These are phyloP conservation scores for Ligdia adustata DNA, from an alignment of 2,888 invertebrate species.

Conservation along the genomic window DNA sequence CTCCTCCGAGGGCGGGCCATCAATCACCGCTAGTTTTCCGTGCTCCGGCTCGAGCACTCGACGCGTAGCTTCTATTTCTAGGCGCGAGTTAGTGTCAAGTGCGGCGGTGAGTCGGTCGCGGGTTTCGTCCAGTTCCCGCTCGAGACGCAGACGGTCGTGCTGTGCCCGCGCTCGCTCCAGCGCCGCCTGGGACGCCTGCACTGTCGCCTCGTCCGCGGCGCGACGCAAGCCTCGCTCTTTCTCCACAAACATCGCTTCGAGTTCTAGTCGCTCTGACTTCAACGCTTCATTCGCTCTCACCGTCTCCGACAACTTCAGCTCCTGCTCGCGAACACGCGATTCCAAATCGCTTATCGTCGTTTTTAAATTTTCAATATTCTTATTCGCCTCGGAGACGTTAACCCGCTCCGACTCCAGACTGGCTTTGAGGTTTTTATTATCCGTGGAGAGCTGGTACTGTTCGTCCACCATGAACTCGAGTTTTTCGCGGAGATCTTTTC, in stretches of 20 bases:
- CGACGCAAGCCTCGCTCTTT: conserved; percentile 85
- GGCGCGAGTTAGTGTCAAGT: conserved; percentile 60
- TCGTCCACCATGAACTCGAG: conserved; percentile 61
- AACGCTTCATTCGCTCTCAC: conserved; percentile 57
- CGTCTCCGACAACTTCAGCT: conserved; percentile 58
- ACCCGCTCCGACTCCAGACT: conserved; percentile 50
- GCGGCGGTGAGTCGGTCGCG: conserved; percentile 71
- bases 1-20: conserved; percentile 62
- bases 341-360: conserved; percentile 53
- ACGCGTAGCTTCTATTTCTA: conserved; percentile 76
- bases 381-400: conserved; percentile 53
- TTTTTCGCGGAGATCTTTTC: conserved; percentile 73
- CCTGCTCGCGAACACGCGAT: conserved; percentile 56
- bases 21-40: conserved; percentile 58
- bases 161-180: conserved; percentile 89
- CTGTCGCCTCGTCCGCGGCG: conserved; percentile 88
- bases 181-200: conserved; percentile 89
- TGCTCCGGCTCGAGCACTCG: conserved; percentile 61
- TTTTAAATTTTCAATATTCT: conserved; percentile 53
- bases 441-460: conserved; percentile 56
- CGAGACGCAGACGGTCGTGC: conserved; percentile 87
- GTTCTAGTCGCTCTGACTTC: conserved; percentile 66
- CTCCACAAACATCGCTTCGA: conserved; percentile 70
- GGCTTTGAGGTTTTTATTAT: conserved; percentile 59
- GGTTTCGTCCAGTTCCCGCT: conserved; percentile 85